Conservation (phyloP, 2,113 vertebrate genomes). For the Sinocyclocheilus anophthalmus region DNA sequence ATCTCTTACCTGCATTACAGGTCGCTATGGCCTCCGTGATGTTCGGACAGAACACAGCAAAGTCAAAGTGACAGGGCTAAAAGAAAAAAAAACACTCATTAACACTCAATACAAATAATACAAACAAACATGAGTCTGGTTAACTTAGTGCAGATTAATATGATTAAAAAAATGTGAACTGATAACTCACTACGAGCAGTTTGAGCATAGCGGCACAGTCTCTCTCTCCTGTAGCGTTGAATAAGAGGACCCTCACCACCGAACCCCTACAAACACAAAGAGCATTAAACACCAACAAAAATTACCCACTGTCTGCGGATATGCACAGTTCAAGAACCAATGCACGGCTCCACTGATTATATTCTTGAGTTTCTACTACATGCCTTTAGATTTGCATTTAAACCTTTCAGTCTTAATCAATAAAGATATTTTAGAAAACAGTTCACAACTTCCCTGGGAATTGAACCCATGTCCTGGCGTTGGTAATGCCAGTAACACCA, state of each 20-base stretch:
- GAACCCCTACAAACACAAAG: constrained; percentile 72
- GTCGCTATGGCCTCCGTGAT: constrained; percentile 78
- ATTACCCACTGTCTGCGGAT: neutral
- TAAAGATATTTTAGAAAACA: too few relatives aligned
- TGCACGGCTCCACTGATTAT: too few relatives aligned
- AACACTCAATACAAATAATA: neutral
- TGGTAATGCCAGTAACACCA: too few relatives aligned
- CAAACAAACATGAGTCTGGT: neutral
- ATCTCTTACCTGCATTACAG: constrained; percentile 80
- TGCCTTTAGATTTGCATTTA: too few relatives aligned
- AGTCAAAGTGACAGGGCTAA: constrained; percentile 91
- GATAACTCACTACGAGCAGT: constrained; percentile 83
- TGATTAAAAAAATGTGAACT: neutral
- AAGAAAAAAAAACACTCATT: constrained; percentile 29
- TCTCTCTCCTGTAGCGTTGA: constrained; percentile 89
- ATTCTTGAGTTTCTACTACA: too few relatives aligned
- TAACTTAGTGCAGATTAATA: neutral
- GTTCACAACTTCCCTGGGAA: too few relatives aligned
- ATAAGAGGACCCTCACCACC: constrained; percentile 86
- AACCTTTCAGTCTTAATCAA: too few relatives aligned
- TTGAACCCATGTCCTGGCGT: too few relatives aligned
- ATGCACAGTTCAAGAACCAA: neutral
- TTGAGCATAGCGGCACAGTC: constrained; percentile 87
- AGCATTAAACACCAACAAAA: constrained; percentile 60
- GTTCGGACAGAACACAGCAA: constrained; percentile 94